Evolutionary conservation across 2,888 invertebrate species (phyloP), one percentile per base, ranked within the genome.

Genomic region (Oscheius sp.): DNA sequence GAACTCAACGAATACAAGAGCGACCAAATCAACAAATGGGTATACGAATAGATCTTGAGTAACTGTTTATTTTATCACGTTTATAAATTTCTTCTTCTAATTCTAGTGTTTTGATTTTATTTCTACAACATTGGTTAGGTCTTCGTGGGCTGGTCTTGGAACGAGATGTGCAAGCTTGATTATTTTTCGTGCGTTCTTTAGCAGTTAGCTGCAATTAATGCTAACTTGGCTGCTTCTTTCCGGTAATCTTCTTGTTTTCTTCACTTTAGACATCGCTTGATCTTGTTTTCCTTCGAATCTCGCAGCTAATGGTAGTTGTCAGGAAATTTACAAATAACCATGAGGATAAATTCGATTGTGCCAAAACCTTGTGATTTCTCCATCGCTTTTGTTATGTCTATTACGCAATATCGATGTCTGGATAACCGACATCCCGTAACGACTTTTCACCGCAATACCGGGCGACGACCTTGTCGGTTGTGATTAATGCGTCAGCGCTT

Each of bases 1-100:
- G 93, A 93, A 90, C 91, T 95, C 59, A 91, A 94, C 81, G 92
- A 92, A 84, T 99, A 95, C 94, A 92, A 92, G 76, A 93, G 93
- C 73, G 93, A 93, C 89, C 91, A 79, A 76, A 84, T 91, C 82
- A 92, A 93, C 86, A 91, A 92, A 83, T 98, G 97, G 97, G 92
- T 98, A 85, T 96, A 97, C 90, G 96, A 97, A 92, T 88, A 69
- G 35, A 7, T 61, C n/a, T 23, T 7, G 6, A 13, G 16, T 9
- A 23, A 25, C 23, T 58, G 25, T 35, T 27, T 13, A 27, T 58
- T 58, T 58, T 27, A 58, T 58, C 21, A 58, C 23, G 1, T 58
- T 58, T 58, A 49, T 49, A 35, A 35, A 35, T 13, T 16, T 49
- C 21, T 49, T 49, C 13, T 49, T 13, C 13, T 18, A 7, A 18